Base-by-base conservation (phyloP, 2,113 vertebrate genomes). In the Cyprichromis sp. region DNA sequence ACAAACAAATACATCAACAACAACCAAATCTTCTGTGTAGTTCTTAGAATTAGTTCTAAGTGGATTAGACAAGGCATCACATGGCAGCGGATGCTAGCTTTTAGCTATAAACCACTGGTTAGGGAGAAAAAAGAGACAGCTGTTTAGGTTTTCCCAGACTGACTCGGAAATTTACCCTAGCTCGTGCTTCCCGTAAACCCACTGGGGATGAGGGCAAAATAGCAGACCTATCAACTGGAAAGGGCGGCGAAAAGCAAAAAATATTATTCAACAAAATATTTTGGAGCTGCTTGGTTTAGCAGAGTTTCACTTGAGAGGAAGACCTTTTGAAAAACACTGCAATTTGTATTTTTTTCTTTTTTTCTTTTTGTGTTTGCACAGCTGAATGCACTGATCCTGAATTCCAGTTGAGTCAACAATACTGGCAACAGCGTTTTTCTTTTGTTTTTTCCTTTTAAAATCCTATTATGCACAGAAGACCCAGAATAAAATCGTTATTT, bases 71-170 rank as follows among this genome's bases (percentile, higher is more conserved):
- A n/a, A 36, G 84, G 53, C 38, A 34, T 73, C 34, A 63, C 83
- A 86, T 12, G 82, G 76, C 63, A 73, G 21, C 4, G 4, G 68
- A 73, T 73, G 68, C 68, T 73, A 84, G 80, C 57, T 45, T 50
- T 61, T 61, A 80, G 54, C 61, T 89, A 68, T 54, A 86, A 91
- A 89, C 87, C 79, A n/a, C 71, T 82, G 86, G 84, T 92, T 89
- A 42, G 91, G 82, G 89, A 68, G 85, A 61, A 91, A 90, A 68
- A 40, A 40, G 31, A 68, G 63, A 68, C 84, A 83, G 88, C 89
- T 93, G 90, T 90, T 93, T 84, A 92, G 76, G 83, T 86, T 94
- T 90, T 88, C 92, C 91, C 89, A 92, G 87, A 89, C 86, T 94
- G 92, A 94, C 89, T 94, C 86, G 93, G 93, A 94, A 88, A 94